A percentile compares a stretch with the other conserved stretches of the same genome.
Conservation (phyloP, 2,113 vertebrate genomes). For the Dermatemys mawii region DNA sequence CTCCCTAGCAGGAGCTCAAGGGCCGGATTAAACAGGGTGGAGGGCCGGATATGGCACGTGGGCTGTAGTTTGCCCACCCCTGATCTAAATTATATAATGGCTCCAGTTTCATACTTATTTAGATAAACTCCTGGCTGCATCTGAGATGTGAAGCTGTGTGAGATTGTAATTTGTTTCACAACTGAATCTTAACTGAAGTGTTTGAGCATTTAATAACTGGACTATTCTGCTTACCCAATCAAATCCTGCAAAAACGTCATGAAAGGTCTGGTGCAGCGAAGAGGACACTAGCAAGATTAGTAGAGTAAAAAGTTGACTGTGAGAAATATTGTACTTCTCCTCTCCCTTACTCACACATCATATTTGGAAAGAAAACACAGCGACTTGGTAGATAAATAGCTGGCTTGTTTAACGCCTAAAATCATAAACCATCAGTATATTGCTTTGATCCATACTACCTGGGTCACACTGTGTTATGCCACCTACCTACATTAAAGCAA, state of each 20-base stretch:
- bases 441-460: not conserved
- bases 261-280: not conserved
- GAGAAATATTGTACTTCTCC: not conserved
- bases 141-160: not conserved
- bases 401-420: not conserved
- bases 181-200: not conserved
- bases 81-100: too few relatives aligned
- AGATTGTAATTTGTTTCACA: not conserved
- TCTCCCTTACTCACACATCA: not conserved
- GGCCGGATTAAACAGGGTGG: too few relatives aligned
- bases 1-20: too few relatives aligned
- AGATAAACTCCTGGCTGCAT: not conserved
- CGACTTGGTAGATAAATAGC: not conserved
- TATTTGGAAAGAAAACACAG: not conserved
- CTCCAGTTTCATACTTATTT: not conserved
- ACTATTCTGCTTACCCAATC: not conserved
- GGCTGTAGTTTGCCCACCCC: too few relatives aligned
- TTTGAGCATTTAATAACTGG: not conserved
- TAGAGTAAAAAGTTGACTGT: not conserved
- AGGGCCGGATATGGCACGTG: too few relatives aligned
- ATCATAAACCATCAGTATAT: not conserved
- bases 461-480: not conserved
- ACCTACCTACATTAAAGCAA: not conserved
- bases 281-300: not conserved
- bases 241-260: not conserved